phyloP scores from a whole-genome alignment of 53 echinoderm and acorn worm species.

The Mesocentrotus franciscanus region DNA sequence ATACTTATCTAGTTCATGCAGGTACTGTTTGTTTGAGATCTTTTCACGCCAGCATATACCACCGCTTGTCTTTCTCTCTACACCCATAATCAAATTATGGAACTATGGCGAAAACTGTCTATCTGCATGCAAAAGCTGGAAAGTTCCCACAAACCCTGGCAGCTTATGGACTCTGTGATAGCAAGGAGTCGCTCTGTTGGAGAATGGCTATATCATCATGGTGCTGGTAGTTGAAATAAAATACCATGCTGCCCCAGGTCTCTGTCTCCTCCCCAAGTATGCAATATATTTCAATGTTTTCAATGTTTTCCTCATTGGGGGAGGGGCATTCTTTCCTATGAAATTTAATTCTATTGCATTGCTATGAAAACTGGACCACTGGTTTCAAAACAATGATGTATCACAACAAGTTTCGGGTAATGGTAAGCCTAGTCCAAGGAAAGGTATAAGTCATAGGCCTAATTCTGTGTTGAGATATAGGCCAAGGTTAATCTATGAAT shows the following conservation, averaged over 20 bases:
- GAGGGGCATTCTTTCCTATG: neutral
- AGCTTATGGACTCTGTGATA: neutral
- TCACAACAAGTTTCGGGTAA: neutral
- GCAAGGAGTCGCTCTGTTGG: neutral
- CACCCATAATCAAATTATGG: neutral
- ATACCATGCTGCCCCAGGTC: neutral
- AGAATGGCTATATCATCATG: neutral
- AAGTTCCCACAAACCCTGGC: slow-evolving; percentile 10
- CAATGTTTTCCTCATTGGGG: neutral
- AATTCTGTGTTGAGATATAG: neutral
- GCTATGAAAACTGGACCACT: neutral
- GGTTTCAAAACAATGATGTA: neutral
- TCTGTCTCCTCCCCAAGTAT: neutral
- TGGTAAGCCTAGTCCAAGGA: neutral
- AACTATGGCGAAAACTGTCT: neutral
- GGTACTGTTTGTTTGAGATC: neutral
- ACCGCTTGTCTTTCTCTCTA: neutral
- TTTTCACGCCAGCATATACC: neutral
- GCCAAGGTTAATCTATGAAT: neutral
- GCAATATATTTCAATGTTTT: too few species aligned
- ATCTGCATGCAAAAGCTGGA: neutral
- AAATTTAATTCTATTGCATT: neutral
- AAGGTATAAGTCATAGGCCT: neutral
- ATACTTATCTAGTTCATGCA: neutral
- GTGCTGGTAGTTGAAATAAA: neutral